A percentile compares a stretch with the other conserved stretches of the same genome.
These are phyloP conservation scores for Tricholaema leucomelas DNA, from an alignment of 2,113 vertebrate species.

Conservation along the genomic window DNA sequence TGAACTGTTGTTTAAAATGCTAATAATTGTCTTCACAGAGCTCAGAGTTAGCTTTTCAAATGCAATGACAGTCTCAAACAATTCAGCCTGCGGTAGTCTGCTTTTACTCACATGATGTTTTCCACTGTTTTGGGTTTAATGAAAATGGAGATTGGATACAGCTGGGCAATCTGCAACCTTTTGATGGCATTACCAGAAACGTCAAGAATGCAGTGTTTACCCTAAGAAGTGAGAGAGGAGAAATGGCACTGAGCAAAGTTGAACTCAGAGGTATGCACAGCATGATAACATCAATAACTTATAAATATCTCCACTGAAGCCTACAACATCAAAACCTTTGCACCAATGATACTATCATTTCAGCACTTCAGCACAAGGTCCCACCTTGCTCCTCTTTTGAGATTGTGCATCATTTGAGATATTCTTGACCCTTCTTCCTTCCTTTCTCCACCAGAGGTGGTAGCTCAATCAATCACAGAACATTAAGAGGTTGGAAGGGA, in stretches of 20 bases:
- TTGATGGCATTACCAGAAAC: constrained; percentile 99
- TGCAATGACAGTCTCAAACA: background rate
- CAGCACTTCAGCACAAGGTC: background rate
- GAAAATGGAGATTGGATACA: constrained; percentile 95
- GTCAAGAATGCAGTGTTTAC: constrained; percentile 98
- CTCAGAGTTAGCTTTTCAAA: background rate
- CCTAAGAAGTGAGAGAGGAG: constrained; percentile 75
- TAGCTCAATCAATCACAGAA: background rate
- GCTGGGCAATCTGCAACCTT: constrained; percentile 92
- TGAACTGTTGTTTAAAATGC: background rate
- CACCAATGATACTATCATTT: background rate
- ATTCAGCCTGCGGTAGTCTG: background rate
- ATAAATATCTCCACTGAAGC: background rate
- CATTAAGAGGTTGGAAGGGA: too few species aligned
- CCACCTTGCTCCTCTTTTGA: background rate
- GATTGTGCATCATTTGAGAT: background rate
- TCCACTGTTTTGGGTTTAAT: constrained; percentile 97
- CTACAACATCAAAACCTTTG: background rate
- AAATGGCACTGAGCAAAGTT: background rate
- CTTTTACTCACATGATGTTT: constrained; percentile 93
- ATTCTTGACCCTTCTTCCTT: background rate
- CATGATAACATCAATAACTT: background rate
- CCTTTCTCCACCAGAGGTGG: background rate
- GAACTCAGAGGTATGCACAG: background rate
- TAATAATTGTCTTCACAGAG: background rate